Evolutionary conservation across 2,113 vertebrate species (phyloP), one percentile per base, ranked within the genome.

Genomic region (Microcebus griseorufus): DNA sequence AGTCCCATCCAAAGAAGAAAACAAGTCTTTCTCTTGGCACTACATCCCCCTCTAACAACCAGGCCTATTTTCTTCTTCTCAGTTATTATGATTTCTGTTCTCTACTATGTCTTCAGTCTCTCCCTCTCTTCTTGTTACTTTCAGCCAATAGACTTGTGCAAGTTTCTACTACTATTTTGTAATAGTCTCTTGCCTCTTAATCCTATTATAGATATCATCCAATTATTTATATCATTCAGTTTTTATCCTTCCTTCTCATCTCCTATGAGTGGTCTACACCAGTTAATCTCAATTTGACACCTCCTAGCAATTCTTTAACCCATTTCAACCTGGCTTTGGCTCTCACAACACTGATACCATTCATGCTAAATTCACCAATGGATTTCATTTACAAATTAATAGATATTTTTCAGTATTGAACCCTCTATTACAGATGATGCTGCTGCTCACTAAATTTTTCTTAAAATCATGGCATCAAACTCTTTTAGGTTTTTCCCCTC

Each of bases 31-130:
- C 37, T 65, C 7, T 70, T 85, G 25, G 32, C 53, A 48, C 20
- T 69, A 23, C 18, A 48, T 25, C 5, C 13, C 64, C 6, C 9
- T 48, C 80, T 58, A 84, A 84, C 1, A 60, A 78, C 32, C 42
- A 90, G 39, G 37, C 7, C 45, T 82, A 82, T 82, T 88, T 94
- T 48, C 70, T 60, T 93, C 81, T 94, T 78, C 76, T 55, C 45
- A 78, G 80, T 79, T 72, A 60, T 45, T 42, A 62, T 27, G 34
- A 86, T 91, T 72, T 90, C 6, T 62, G 53, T 85, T 70, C 29
- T 73, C 23, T 85, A 39, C 23, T 58, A 32, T 58, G 23, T 69
- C 29, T 32, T 60, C 62, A 39, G 18, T 60, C 39, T 60, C 60
- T 39, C 34, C 32, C 20, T 55, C 25, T 86, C 39, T 67, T 79